These are phyloP conservation scores for Hydraecia micacea DNA, from an alignment of 2,888 invertebrate genomes.

Conservation along the genomic window DNA sequence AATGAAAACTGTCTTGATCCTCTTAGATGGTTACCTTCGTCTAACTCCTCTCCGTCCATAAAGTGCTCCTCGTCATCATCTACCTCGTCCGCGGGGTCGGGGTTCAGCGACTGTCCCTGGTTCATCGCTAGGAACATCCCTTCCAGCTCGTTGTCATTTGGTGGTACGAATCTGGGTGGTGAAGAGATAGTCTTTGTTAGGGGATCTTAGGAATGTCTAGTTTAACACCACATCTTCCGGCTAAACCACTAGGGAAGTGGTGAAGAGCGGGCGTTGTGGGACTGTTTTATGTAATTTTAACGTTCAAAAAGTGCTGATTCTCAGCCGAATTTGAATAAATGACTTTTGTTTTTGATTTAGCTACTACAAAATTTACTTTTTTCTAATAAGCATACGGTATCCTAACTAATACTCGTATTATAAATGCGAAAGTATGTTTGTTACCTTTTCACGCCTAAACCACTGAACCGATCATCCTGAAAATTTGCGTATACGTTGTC, in stretches of 20 bases:
- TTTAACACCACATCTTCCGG: not conserved
- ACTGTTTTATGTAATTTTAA: too few species aligned
- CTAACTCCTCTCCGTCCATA: slow-evolving; percentile 86
- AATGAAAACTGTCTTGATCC: not conserved
- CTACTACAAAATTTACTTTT: too few species aligned
- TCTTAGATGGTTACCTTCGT: slow-evolving; percentile 74
- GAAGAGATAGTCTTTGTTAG: not conserved
- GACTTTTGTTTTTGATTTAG: too few species aligned
- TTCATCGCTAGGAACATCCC: slow-evolving; percentile 93
- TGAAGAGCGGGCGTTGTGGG: too few species aligned
- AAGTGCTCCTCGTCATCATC: slow-evolving; percentile 82
- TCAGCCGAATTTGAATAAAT: too few species aligned
- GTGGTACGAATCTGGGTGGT: slow-evolving; percentile 90
- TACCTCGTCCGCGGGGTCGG: slow-evolving; percentile 92
- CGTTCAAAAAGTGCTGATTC: too few species aligned
- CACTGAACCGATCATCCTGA: too few species aligned
- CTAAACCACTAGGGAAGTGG: too few species aligned
- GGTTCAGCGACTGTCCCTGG: slow-evolving; percentile 94
- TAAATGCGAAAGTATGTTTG: too few species aligned
- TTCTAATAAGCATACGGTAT: not conserved
- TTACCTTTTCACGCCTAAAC: too few species aligned
- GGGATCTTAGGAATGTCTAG: not conserved
- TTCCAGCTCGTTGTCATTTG: slow-evolving; percentile 91
- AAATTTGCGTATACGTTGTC: too few species aligned
- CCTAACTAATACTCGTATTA: too few species aligned